These are phyloP conservation scores for Mayetiola destructor DNA, from an alignment of 2,888 invertebrate species.

Conservation along the genomic window DNA sequence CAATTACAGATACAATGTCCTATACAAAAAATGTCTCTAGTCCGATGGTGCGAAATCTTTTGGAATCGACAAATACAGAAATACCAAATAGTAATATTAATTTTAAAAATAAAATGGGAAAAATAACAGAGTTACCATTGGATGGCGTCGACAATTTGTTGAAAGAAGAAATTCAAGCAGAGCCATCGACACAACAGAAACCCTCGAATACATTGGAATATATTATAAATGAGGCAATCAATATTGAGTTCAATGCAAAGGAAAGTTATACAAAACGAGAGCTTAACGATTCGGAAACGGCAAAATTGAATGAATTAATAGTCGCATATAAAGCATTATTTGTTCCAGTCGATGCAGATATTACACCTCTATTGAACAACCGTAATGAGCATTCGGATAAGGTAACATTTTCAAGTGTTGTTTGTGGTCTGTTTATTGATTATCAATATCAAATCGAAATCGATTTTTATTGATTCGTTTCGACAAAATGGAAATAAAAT, in stretches of 20 bases:
- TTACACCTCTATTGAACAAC: constrained; percentile 44
- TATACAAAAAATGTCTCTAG: not conserved
- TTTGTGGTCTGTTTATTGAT: no score
- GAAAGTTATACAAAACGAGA: constrained; percentile 36
- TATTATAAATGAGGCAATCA: constrained; percentile 71
- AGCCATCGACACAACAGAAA: no score
- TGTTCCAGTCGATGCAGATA: constrained; percentile 71
- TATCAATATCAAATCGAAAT: no score
- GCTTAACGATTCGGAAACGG: constrained; percentile 62
- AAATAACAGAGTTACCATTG: no score
- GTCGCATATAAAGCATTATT: constrained; percentile 73
- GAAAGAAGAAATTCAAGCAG: no score
- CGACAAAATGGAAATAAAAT: no score
- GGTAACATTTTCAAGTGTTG: no score
- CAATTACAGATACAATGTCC: not conserved
- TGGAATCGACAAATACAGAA: not conserved
- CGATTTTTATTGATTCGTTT: no score
- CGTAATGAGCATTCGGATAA: not conserved
- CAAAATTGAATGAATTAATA: constrained; percentile 70
- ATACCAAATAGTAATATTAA: not conserved
- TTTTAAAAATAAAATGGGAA: not conserved
- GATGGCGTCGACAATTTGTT: no score
- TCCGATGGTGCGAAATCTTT: not conserved
- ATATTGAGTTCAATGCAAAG: constrained; percentile 66
- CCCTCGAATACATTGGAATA: constrained; percentile 62